phyloP scores from a whole-genome alignment of 2,113 vertebrate species.

The Tretioscincus oriximinensis region DNA sequence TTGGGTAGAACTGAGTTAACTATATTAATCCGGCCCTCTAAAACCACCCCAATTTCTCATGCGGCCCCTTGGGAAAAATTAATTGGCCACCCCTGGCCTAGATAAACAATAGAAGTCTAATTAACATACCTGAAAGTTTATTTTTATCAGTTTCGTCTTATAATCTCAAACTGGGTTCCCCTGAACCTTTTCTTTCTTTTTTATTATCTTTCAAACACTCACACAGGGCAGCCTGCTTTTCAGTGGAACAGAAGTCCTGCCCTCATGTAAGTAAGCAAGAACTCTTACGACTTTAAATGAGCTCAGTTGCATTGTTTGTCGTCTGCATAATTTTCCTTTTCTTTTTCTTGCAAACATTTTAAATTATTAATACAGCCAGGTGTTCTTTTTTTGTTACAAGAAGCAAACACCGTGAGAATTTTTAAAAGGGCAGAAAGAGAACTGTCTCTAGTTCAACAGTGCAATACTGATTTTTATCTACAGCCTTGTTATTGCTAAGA shows the following conservation, averaged over 20 bases:
- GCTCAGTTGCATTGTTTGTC: background rate
- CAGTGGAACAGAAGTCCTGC: background rate
- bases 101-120: too few relatives aligned
- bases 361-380: background rate
- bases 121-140: background rate
- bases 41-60: too few relatives aligned
- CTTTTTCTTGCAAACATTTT: conserved; percentile 1
- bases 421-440: conserved; percentile 11
- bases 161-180: background rate
- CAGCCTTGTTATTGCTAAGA: too few relatives aligned
- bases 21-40: too few relatives aligned
- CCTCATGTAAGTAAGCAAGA: background rate
- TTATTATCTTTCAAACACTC: too few relatives aligned
- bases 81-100: too few relatives aligned
- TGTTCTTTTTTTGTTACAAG: background rate
- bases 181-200: too few relatives aligned
- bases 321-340: background rate
- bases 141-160: background rate
- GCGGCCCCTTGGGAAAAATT: too few relatives aligned
- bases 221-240: background rate
- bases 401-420: background rate
- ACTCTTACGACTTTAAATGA: background rate
- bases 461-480: too few relatives aligned
- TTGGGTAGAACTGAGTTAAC: too few relatives aligned
- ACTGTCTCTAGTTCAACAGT: too few relatives aligned